Evolutionary conservation across 2,113 vertebrate species (phyloP), one percentile per base, ranked within the genome.

Genomic region (Hemiprocne comata): DNA sequence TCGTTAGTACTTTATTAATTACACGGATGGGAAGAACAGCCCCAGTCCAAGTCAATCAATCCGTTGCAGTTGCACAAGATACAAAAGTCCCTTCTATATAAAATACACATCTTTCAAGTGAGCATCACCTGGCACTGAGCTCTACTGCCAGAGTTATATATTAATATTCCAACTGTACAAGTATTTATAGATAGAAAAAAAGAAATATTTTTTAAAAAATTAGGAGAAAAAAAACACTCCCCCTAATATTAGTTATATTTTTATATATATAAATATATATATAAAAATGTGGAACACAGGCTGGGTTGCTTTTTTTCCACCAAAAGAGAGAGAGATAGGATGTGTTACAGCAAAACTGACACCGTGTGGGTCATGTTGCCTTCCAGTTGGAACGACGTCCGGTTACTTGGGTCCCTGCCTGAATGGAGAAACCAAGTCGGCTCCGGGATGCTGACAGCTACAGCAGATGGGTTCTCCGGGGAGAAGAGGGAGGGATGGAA

Each of bases 141-240:
- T 95, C 75, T 86, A 23, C 67, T 23, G 44, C 87, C 71, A 2
- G 74, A 85, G 92, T 97, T 97, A 97, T 97, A 97, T 96, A 98
- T 97, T 97, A 97, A 97, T 94, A 97, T 96, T 94, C 92, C 91
- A 93, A 85, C 95, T 97, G 96, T 98, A 98, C 97, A 97, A 94
- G 81, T 97, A 97, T 97, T 96, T 97, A 98, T 97, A 97, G 90
- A 70, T 57, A 93, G 46, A 57, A 69, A 90, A 94, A 73, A 64
- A 12, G 76, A 48, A 48, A 48, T 21, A 48, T 48, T 31, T 81
- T 65, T 28, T 24, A 85, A 93, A 89, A 94, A 95, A 75, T 55
- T 58, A 91, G 65, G 82, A 95, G 76, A 87, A 92, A 88, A 92
- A 88, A 80, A 86, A 85, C 84, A 89, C 50, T 82, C 48, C 57